phyloP scores from a whole-genome alignment of 2,797 vertebrate genomes.

The Tarsius wallacei region DNA sequence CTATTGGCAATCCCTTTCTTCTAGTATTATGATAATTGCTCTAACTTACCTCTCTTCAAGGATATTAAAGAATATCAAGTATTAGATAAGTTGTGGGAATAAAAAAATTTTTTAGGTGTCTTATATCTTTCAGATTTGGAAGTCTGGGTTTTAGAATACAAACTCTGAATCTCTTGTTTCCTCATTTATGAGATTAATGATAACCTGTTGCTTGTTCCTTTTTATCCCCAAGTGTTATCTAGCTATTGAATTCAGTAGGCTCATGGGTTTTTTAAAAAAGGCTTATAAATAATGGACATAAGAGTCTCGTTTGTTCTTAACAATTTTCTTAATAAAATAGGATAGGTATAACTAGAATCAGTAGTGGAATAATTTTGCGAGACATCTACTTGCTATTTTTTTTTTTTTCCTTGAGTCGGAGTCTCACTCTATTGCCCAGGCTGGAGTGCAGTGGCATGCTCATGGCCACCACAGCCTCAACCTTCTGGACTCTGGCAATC shows the following conservation, averaged over 20 bases:
- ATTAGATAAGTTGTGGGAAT: slow-evolving; percentile 5
- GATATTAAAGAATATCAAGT: slow-evolving; percentile 29
- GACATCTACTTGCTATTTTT: slow-evolving; percentile 45
- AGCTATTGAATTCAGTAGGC: slow-evolving; percentile 12
- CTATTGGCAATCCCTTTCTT: too few species aligned
- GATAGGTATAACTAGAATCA: background rate
- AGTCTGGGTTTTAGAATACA: slow-evolving; percentile 37
- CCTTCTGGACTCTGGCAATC: too few species aligned
- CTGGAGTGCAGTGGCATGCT: too few species aligned
- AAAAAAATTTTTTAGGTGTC: background rate
- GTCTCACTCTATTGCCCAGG: too few species aligned
- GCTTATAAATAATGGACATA: background rate
- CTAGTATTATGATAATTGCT: too few species aligned
- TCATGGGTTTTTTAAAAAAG: background rate
- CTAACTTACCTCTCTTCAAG: slow-evolving; percentile 18
- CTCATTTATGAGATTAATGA: slow-evolving; percentile 8
- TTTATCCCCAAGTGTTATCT: slow-evolving; percentile 2
- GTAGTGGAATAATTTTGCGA: slow-evolving; percentile 25
- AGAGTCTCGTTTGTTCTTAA: slow-evolving; percentile 1
- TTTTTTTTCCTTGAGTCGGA: too few species aligned
- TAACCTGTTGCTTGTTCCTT: slow-evolving; percentile 1
- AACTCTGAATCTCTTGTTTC: background rate
- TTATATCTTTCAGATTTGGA: background rate
- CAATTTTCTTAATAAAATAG: background rate
- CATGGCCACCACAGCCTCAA: too few species aligned